phyloP scores from a whole-genome alignment of 2,113 vertebrate genomes.

The Dasyurus viverrinus region DNA sequence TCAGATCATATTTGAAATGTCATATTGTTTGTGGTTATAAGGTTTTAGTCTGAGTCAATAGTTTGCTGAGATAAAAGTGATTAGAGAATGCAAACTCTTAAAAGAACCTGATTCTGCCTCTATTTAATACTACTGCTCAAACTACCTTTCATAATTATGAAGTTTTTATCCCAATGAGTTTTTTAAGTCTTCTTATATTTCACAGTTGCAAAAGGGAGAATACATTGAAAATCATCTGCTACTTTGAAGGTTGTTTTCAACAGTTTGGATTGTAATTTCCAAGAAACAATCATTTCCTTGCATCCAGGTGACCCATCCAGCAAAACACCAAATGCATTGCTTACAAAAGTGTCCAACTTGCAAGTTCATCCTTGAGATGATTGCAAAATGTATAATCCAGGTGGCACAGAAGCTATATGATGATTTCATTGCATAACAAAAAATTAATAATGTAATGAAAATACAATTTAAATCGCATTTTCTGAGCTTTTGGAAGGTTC shows the following conservation, averaged over 20 bases:
- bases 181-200: constrained; percentile 63
- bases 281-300: constrained; percentile 74
- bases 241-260: constrained; percentile 72
- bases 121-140: constrained; percentile 73
- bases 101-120: constrained; percentile 73
- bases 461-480: constrained; percentile 75
- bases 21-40: constrained; percentile 66
- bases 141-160: constrained; percentile 71
- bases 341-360: constrained; percentile 68
- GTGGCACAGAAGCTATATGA: constrained; percentile 68
- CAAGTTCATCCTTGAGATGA: constrained; percentile 71
- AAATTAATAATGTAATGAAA: constrained; percentile 73
- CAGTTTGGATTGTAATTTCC: constrained; percentile 66
- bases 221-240: constrained; percentile 70
- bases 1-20: constrained; percentile 52
- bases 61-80: constrained; percentile 69
- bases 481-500: constrained; percentile 73
- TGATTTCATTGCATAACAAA: constrained; percentile 73
- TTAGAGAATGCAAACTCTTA: constrained; percentile 68
- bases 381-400: constrained; percentile 74
- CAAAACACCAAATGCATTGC: constrained; percentile 62
- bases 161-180: constrained; percentile 76
- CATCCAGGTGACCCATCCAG: constrained; percentile 61
- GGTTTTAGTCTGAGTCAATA: constrained; percentile 64
- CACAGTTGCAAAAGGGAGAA: constrained; percentile 73